These are phyloP conservation scores for Miichthys miiuy DNA, from an alignment of 2,797 vertebrate genomes.

Conservation along the genomic window DNA sequence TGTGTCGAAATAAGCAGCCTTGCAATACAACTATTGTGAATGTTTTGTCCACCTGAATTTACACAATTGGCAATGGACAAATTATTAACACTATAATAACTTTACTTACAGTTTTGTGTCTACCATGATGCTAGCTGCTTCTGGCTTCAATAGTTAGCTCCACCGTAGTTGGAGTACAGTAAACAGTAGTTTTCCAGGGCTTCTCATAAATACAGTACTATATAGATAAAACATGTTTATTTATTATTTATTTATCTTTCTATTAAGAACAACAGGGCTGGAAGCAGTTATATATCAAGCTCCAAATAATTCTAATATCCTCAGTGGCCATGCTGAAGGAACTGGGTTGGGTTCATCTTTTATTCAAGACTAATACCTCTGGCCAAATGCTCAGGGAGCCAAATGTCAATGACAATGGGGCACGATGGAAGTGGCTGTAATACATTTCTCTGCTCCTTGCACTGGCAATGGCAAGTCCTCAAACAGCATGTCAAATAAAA, in stretches of 20 bases:
- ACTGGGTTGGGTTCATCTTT: constrained; percentile 47
- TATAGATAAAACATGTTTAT: too few species aligned
- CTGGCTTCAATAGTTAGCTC: too few species aligned
- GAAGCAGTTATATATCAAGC: constrained; percentile 7
- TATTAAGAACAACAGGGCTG: constrained; percentile 6
- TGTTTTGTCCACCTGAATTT: not conserved
- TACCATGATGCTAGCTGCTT: too few species aligned
- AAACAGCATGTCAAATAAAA: constrained; percentile 28
- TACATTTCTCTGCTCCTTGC: constrained; percentile 32
- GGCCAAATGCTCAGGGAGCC: constrained; percentile 48
- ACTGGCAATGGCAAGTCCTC: constrained; percentile 10
- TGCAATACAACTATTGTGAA: not conserved
- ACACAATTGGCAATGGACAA: not conserved
- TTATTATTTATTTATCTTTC: not conserved
- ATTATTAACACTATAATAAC: too few species aligned
- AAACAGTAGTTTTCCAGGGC: too few species aligned
- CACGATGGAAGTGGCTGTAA: constrained; percentile 3
- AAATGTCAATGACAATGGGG: constrained; percentile 48
- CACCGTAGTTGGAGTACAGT: too few species aligned
- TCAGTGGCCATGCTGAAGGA: constrained; percentile 20
- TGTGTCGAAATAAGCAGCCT: not conserved
- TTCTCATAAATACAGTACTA: too few species aligned
- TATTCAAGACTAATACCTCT: constrained; percentile 55
- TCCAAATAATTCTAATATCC: constrained; percentile 11
- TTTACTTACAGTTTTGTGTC: too few species aligned